Percentiles rank a stretch among this genome's conserved stretches.
Conservation (phyloP, 2,888 invertebrate genomes). For the Nemapogon koenigi region DNA sequence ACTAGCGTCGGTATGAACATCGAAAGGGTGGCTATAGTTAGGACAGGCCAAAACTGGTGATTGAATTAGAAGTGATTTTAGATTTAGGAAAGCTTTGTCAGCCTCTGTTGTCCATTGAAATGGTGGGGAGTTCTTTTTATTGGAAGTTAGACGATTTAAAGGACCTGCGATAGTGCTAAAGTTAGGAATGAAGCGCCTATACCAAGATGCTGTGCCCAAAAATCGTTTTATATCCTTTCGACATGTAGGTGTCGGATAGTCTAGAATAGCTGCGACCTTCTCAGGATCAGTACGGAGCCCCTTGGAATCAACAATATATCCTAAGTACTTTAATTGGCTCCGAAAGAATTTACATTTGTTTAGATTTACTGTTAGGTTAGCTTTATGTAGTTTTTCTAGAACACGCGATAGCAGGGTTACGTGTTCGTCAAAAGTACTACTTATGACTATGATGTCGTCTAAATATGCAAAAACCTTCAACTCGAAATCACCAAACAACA, state of each 20-base stretch:
- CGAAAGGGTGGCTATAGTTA: slow-evolving; percentile 8
- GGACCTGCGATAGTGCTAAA: slow-evolving; percentile 20
- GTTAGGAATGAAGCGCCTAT: slow-evolving; percentile 17
- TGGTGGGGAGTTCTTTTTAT: slow-evolving; percentile 15
- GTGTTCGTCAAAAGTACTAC: slow-evolving; percentile 18
- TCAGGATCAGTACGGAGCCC: slow-evolving; percentile 21
- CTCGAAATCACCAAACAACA: slow-evolving; percentile 17
- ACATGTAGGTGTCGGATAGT: slow-evolving; percentile 18
- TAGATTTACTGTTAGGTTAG: slow-evolving; percentile 18
- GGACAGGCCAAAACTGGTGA: slow-evolving; percentile 11
- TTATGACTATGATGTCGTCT: slow-evolving; percentile 19
- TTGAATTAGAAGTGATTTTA: slow-evolving; percentile 8
- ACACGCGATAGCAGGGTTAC: slow-evolving; percentile 16
- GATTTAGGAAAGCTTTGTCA: slow-evolving; percentile 9
- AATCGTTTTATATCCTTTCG: slow-evolving; percentile 19
- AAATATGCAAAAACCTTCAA: slow-evolving; percentile 17
- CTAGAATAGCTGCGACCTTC: slow-evolving; percentile 19
- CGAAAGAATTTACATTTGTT: slow-evolving; percentile 14
- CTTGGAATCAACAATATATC: slow-evolving; percentile 19
- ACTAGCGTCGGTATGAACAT: slow-evolving; percentile 10
- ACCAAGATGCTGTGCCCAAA: slow-evolving; percentile 20
- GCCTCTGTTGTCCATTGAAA: slow-evolving; percentile 17
- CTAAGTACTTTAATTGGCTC: slow-evolving; percentile 9
- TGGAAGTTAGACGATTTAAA: slow-evolving; percentile 19
- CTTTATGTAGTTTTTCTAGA: slow-evolving; percentile 15